Evolutionary conservation across 2,797 vertebrate species (phyloP).

Genomic region (Menidia menidia): DNA sequence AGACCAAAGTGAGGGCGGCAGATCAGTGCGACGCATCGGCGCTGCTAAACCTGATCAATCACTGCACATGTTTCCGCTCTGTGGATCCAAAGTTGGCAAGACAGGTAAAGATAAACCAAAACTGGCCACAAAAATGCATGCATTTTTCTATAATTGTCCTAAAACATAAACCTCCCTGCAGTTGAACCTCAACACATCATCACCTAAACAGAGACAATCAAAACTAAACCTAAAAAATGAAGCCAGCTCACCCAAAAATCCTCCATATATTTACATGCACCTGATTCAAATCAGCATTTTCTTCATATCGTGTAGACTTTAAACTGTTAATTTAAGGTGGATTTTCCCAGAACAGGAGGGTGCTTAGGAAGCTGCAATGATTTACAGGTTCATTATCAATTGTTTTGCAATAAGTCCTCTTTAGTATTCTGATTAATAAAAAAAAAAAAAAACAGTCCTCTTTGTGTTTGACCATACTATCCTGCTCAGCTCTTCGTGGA

Average conservation of each 20-base stretch:
- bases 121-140: no score
- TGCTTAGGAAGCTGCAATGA: no score
- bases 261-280: neutral
- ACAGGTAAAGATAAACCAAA: slow-evolving; percentile 70
- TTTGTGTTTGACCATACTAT: neutral
- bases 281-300: neutral
- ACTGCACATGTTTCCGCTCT: slow-evolving; percentile 76
- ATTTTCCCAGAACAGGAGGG: no score
- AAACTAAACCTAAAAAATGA: neutral
- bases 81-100: slow-evolving; percentile 71
- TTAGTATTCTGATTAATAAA: no score
- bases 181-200: neutral
- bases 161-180: neutral
- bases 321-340: no score
- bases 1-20: slow-evolving; percentile 63
- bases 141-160: neutral
- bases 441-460: neutral
- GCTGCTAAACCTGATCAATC: slow-evolving; percentile 85
- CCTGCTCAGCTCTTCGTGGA: neutral
- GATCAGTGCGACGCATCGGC: slow-evolving; percentile 80
- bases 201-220: neutral
- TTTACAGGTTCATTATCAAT: no score
- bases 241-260: neutral
- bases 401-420: no score
- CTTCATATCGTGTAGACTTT: neutral